These are phyloP conservation scores for Carettochelys insculpta DNA, from an alignment of 2,113 vertebrate genomes.

Conservation along the genomic window DNA sequence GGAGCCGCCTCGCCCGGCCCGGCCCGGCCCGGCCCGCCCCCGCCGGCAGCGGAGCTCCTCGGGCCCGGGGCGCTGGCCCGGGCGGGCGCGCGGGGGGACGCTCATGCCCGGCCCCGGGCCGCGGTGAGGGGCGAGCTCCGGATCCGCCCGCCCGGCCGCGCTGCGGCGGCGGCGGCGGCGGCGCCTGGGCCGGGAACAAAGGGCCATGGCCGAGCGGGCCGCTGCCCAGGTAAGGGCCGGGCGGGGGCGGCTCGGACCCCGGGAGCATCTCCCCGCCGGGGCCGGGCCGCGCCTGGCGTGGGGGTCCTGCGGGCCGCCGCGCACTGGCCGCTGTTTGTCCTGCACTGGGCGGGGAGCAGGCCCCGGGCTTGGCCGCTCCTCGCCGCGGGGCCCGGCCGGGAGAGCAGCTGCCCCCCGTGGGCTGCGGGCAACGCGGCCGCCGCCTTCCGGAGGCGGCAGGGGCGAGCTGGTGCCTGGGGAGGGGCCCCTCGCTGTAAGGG, in stretches of 20 bases:
- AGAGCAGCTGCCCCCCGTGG: too few species aligned
- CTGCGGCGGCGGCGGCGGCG: not conserved
- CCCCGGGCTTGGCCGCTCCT: too few species aligned
- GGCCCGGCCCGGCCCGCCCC: not conserved
- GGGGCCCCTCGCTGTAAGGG: too few species aligned
- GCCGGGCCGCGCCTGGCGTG: too few species aligned
- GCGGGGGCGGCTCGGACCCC: too few species aligned
- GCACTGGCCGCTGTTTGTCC: too few species aligned
- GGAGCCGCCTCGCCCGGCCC: not conserved
- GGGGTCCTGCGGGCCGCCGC: too few species aligned
- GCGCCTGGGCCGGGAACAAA: conserved; percentile 18
- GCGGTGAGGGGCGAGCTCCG: not conserved
- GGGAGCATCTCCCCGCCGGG: too few species aligned
- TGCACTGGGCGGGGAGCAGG: too few species aligned
- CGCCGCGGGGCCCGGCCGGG: too few species aligned
- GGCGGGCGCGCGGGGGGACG: not conserved
- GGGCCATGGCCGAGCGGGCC: conserved; percentile 26
- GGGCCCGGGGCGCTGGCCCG: not conserved
- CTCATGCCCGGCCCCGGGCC: not conserved
- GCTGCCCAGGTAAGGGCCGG: conserved; percentile 1
- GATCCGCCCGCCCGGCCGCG: not conserved
- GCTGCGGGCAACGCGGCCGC: not conserved
- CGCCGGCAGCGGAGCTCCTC: not conserved
- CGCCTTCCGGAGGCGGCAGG: not conserved
- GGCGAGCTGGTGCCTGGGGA: too few species aligned